Base-by-base conservation (phyloP, 2,113 vertebrate genomes). In the Acrocephalus arundinaceus region DNA sequence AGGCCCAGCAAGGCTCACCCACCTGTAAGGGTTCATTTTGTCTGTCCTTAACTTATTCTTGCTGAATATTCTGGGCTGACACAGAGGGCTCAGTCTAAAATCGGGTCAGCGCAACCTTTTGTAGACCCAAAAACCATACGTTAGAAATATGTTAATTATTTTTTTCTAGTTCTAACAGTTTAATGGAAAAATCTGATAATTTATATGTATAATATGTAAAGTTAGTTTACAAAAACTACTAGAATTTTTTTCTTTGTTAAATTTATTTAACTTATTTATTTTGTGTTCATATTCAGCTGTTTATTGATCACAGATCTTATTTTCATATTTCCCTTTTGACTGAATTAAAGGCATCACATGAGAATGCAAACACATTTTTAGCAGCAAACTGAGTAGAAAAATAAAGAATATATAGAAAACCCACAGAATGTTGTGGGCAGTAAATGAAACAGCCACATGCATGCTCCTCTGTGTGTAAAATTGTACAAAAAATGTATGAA, bases 211-310 rank as follows among this genome's bases (percentile, higher is more conserved):
- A 96, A 97, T 98, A 97, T 98, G 98, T 98, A 98, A 98, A 98
- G 93, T 96, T 97, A 97, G 89, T 97, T 98, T 97, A 88, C 94
- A 95, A 81, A 97, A 96, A 89, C 70, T 96, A 89, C 88, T 97
- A 97, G 96, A 94, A 88, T 93, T 94, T 89, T 91, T 75, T 94
- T 59, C 95, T 95, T 94, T 87, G 88, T 85, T 49, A 85, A 96
- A 96, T 94, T 97, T 97, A 98, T 98, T 98, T 98, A 98, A 97
- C 92, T 98, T 95, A 98, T 98, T 98, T 98, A 98, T 98, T 98
- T 96, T 98, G 89, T 96, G 96, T 98, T 97, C 96, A 67, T 97
- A 90, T 94, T 96, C 84, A 91, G 80, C 79, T 93, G 76, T 97
- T 96, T 97, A 89, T 95, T 62, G 21, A 92, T 95, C 89, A 94